phyloP scores from a whole-genome alignment of 30 jellyfish, hydroid and myxozoan species.

The Nemopilema nomurai region DNA sequence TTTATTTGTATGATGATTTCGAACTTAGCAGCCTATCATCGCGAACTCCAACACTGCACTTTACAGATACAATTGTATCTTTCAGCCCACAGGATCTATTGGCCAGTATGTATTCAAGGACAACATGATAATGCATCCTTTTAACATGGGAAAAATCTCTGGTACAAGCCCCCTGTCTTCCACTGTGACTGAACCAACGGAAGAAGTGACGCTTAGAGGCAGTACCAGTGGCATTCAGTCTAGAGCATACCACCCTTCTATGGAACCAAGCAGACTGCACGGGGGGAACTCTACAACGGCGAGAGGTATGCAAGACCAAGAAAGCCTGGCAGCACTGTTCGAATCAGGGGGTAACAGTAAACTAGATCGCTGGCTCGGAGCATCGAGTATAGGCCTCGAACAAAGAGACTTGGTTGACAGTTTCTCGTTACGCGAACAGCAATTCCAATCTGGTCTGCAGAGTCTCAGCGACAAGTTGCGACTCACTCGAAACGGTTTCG shows the following conservation, averaged over 20 bases:
- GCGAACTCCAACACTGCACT: neutral
- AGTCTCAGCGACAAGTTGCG: conserved; percentile 54
- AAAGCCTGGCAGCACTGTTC: neutral
- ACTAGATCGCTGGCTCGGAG: neutral
- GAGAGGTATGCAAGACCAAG: neutral
- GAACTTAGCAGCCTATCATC: neutral
- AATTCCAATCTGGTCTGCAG: conserved; percentile 56
- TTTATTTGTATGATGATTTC: neutral
- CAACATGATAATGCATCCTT: neutral
- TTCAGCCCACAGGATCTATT: neutral
- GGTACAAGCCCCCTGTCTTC: conserved; percentile 1
- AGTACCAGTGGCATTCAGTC: neutral
- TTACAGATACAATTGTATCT: too few species aligned
- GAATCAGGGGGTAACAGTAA: neutral
- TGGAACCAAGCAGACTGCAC: neutral
- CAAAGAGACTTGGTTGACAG: conserved; percentile 6
- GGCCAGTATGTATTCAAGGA: neutral
- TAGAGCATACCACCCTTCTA: neutral
- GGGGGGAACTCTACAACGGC: neutral
- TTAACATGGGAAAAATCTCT: neutral
- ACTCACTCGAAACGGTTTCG: conserved; percentile 2
- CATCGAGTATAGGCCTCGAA: neutral
- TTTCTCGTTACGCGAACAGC: conserved; percentile 32
- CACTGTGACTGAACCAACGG: conserved; percentile 1
- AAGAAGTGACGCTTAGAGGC: neutral